Percentiles rank a stretch among this genome's conserved stretches.
These are phyloP conservation scores for Centropus unirufus DNA, from an alignment of 2,113 vertebrate species.

Conservation along the genomic window DNA sequence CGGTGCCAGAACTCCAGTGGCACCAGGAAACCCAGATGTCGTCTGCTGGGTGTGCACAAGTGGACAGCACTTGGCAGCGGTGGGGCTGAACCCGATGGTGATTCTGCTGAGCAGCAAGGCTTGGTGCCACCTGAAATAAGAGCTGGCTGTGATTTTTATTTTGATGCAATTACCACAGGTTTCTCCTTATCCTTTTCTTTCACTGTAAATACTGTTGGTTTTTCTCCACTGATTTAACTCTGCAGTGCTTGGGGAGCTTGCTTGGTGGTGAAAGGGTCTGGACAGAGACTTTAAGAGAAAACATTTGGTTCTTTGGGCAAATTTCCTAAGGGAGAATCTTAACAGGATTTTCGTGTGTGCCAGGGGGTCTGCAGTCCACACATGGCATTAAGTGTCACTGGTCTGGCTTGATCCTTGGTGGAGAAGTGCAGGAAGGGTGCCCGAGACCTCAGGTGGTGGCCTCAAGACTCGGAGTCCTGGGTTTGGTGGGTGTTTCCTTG, in stretches of 20 bases:
- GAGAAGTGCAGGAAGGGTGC: not conserved
- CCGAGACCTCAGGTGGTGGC: not conserved
- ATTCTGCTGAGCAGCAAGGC: not conserved
- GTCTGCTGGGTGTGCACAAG: not conserved
- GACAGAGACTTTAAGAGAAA: not conserved
- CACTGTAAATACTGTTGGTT: not conserved
- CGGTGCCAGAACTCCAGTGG: not conserved
- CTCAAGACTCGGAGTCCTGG: not conserved
- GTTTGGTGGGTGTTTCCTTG: not conserved
- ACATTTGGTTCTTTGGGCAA: not conserved
- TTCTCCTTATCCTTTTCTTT: not conserved
- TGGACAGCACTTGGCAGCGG: not conserved
- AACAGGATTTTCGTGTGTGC: not conserved
- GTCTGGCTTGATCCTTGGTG: not conserved
- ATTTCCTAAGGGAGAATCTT: not conserved
- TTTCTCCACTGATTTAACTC: not conserved
- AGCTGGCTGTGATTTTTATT: not conserved
- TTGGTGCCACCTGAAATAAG: not conserved
- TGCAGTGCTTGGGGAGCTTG: not conserved
- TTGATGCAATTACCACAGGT: not conserved
- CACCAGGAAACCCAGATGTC: not conserved
- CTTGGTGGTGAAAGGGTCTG: not conserved
- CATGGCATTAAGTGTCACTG: not conserved
- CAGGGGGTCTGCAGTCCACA: fast-evolving
- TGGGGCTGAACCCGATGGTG: not conserved